Percentiles rank a stretch among this genome's conserved stretches.
phyloP scores from a whole-genome alignment of 2,888 invertebrate species.

The Drosophila cognata region DNA sequence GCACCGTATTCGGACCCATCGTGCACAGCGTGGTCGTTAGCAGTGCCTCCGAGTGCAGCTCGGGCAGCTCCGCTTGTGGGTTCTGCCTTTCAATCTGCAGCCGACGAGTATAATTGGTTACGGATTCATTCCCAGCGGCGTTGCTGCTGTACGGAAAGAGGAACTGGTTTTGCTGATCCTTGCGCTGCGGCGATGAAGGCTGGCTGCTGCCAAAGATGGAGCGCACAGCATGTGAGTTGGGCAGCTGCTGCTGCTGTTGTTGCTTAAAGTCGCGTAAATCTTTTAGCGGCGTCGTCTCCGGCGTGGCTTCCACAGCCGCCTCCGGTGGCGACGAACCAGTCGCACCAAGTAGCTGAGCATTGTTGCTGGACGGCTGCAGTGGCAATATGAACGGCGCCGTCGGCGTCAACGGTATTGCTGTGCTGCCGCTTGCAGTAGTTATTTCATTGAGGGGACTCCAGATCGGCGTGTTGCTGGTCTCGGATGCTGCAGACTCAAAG shows the following conservation, averaged over 20 bases:
- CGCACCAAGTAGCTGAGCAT: conserved; percentile 81
- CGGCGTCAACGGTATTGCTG: conserved; percentile 86
- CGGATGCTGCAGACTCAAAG: conserved; percentile 50
- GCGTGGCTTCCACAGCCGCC: conserved; percentile 95
- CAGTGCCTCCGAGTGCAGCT: conserved; percentile 48
- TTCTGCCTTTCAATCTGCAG: conserved; percentile 75
- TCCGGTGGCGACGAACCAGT: conserved; percentile 92
- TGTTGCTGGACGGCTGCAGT: conserved; percentile 75
- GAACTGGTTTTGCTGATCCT: conserved; percentile 87
- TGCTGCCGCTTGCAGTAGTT: conserved; percentile 77
- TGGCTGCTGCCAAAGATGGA: conserved; percentile 87
- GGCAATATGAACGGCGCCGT: conserved; percentile 86
- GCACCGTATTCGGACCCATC: conserved; percentile 22
- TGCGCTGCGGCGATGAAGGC: conserved; percentile 90
- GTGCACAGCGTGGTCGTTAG: conserved; percentile 27
- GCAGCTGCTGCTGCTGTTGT: conserved; percentile 77
- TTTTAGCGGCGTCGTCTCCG: conserved; percentile 94
- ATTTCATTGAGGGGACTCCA: conserved; percentile 85
- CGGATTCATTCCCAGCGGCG: conserved; percentile 39
- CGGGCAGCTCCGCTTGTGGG: conserved; percentile 62
- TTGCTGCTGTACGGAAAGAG: conserved; percentile 83
- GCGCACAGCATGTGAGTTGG: conserved; percentile 89
- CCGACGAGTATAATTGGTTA: conserved; percentile 71
- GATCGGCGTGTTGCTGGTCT: conserved; percentile 60
- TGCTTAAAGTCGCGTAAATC: conserved; percentile 84